phyloP scores from a whole-genome alignment of 2,113 vertebrate genomes.

The Willisornis vidua region DNA sequence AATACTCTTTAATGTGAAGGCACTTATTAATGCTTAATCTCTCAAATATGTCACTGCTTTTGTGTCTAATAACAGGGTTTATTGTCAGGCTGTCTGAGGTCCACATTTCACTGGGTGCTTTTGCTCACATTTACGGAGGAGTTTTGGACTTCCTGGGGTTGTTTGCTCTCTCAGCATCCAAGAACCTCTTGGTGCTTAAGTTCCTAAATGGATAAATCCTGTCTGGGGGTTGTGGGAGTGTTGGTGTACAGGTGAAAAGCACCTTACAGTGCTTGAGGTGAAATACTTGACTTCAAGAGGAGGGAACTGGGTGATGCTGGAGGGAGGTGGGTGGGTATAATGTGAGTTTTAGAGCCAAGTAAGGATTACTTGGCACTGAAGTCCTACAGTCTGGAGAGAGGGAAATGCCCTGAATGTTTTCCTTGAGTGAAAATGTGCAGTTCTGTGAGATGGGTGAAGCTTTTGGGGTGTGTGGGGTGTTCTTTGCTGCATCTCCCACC shows the following conservation, averaged over 20 bases:
- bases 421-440: accelerated
- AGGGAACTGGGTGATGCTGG: neutral
- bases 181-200: neutral
- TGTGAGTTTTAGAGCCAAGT: neutral
- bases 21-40: constrained; percentile 23
- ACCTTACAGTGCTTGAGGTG: neutral
- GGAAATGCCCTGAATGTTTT: neutral
- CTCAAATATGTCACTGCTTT: neutral
- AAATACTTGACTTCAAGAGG: neutral
- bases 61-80: constrained; percentile 12
- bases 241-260: neutral
- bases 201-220: too few relatives aligned
- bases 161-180: neutral
- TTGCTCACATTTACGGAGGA: neutral
- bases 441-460: accelerated
- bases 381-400: neutral
- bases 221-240: accelerated
- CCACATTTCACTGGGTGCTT: neutral
- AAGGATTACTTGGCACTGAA: accelerated
- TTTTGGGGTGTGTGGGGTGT: neutral
- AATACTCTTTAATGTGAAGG: neutral
- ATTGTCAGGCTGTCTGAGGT: constrained; percentile 19
- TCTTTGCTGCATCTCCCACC: neutral
- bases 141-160: neutral
- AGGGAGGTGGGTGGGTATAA: accelerated